These are phyloP conservation scores for Panulirus ornatus DNA, from an alignment of 1,140 invertebrate genomes.

Conservation along the genomic window DNA sequence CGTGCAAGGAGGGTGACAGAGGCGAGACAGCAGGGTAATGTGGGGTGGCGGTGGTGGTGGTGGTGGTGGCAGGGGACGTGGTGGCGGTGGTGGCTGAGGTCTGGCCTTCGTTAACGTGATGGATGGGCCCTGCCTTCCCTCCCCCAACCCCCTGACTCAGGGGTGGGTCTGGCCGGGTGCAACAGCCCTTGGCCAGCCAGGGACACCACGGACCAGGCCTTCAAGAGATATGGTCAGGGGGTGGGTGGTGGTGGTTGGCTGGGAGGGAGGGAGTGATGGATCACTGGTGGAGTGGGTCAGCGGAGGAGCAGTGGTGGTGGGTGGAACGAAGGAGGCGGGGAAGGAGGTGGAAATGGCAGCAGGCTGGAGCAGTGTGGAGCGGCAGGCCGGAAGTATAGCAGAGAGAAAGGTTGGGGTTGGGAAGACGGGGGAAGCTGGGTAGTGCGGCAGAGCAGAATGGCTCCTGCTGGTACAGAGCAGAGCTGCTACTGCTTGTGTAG, in stretches of 20 bases:
- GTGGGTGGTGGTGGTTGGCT: not conserved
- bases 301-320: not conserved
- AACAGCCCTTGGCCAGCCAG: not conserved
- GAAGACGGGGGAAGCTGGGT: no score
- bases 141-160: constrained; percentile 13
- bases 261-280: not conserved
- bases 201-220: not conserved
- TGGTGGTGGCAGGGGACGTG: not conserved
- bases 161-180: not conserved
- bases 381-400: not conserved
- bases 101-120: constrained; percentile 51
- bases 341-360: not conserved
- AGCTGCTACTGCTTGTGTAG: no score
- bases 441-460: no score
- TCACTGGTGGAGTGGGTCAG: no score
- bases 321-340: not conserved
- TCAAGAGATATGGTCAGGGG: not conserved
- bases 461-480: no score
- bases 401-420: not conserved
- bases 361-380: not conserved
- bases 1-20: not conserved
- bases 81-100: not conserved
- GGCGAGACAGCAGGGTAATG: not conserved
- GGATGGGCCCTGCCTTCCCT: constrained; percentile 28
- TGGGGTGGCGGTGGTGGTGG: not conserved